These are phyloP conservation scores for Pontoporia blainvillei DNA, from an alignment of 2,113 vertebrate species.

Conservation along the genomic window DNA sequence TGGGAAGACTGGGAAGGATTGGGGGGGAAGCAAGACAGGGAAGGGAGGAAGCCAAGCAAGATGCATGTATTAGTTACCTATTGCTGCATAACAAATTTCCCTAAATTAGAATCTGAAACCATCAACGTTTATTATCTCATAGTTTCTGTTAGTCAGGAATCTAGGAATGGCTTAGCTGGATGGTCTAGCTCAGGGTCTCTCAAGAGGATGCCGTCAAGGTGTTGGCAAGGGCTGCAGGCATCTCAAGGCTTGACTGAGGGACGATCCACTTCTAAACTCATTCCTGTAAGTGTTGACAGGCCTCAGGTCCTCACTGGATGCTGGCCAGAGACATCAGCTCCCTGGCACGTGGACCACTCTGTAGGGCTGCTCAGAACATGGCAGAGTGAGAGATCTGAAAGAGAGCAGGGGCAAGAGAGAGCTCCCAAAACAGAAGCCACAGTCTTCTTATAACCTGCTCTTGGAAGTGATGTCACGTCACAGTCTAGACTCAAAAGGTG, in stretches of 20 bases:
- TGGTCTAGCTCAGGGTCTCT: not conserved
- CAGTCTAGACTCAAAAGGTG: not conserved
- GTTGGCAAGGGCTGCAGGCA: not conserved
- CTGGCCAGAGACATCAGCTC: not conserved
- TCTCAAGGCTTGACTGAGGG: not conserved
- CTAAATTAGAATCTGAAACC: not conserved
- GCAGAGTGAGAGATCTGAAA: not conserved
- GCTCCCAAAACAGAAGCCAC: not conserved
- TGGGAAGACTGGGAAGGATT: not conserved
- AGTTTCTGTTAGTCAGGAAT: not conserved
- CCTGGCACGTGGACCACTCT: not conserved
- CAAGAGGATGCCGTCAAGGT: not conserved
- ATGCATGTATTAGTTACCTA: not conserved
- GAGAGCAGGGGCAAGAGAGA: not conserved
- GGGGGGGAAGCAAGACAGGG: too few species aligned
- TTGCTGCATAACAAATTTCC: not conserved
- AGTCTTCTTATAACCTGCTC: not conserved
- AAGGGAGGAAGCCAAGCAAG: not conserved
- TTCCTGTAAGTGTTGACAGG: not conserved
- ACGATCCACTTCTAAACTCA: not conserved
- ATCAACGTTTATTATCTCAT: not conserved
- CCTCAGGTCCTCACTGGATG: not conserved
- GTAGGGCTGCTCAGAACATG: too few species aligned
- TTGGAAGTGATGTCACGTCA: not conserved
- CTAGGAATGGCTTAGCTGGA: not conserved